phyloP scores from a whole-genome alignment of 2,797 vertebrate genomes.

The Dicrostonyx torquatus region DNA sequence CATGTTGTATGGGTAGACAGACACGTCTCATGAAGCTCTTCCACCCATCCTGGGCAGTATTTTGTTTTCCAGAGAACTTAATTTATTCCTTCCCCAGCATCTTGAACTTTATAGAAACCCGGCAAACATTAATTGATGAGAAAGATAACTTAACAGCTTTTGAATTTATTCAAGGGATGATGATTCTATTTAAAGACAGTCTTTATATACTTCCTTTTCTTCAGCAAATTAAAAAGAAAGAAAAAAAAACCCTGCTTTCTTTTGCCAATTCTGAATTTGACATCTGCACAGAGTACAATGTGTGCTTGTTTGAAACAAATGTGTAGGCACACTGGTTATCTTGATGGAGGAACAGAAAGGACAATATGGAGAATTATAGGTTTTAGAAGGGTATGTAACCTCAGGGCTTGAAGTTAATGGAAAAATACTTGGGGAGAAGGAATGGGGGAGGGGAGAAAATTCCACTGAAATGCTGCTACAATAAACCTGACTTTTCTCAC shows the following conservation, averaged over 20 bases:
- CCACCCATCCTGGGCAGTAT: not conserved
- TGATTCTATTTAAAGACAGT: constrained; percentile 65
- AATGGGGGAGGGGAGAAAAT: not conserved
- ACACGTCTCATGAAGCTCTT: not conserved
- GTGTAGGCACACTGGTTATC: constrained; percentile 57
- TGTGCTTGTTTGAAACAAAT: constrained; percentile 70
- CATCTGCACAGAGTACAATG: constrained; percentile 68
- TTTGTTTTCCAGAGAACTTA: constrained; percentile 42
- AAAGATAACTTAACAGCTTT: constrained; percentile 53
- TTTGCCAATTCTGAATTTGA: constrained; percentile 68
- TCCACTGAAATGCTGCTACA: not conserved
- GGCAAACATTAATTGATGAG: constrained; percentile 58
- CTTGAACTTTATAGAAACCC: constrained; percentile 37
- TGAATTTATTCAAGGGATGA: constrained; percentile 65
- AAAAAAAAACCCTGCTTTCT: constrained; percentile 2
- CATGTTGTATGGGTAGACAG: not conserved
- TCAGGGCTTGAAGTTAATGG: constrained; percentile 41
- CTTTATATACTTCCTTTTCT: constrained; percentile 70
- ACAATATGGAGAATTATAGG: constrained; percentile 33
- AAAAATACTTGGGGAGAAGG: not conserved
- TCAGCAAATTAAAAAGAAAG: constrained; percentile 32
- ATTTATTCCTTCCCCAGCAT: constrained; percentile 44
- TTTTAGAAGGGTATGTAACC: constrained; percentile 65
- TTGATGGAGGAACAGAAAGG: constrained; percentile 56
- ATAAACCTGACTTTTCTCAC: constrained; percentile 20